Base-by-base conservation (phyloP, 2,888 invertebrate species). In the Drosophila mimetica region DNA sequence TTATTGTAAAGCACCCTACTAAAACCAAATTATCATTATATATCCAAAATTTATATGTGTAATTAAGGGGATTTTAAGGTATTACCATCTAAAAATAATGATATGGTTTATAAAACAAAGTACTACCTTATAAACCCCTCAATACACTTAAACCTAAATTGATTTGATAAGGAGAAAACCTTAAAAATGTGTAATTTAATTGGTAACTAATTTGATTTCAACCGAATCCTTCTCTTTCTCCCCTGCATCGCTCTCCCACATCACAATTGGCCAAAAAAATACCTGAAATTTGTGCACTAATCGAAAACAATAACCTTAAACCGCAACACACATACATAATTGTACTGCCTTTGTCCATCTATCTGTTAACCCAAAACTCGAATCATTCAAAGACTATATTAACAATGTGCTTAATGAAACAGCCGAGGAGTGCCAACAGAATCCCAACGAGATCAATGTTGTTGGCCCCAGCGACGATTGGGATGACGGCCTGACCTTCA, bases 401-500 rank as follows among this genome's bases (percentile, higher is more conserved):
- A 96, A 96, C 90, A 96, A 96, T 92, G 96, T 96, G 74, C 93
- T 96, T 71, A 95, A 95, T 91, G 95, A 95, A 91, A 92, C 93
- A 77, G 94, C 93, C 86, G 92, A 92, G 75, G 92, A 91, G 32
- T 59, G 69, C 66, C 76, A 69, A 70, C 86, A 78, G 73, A 90
- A 90, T 77, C 89, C 88, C 58, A 88, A 89, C 78, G 90, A 90
- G 65, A 93, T 93, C 4, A 93, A 93, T 25, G 89, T 89, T 53
- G 77, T 78, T 71, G 92, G 93, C 76, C 93, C 94, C 51, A 93
- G 92, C 77, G 95, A 95, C 78, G 97, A 97, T 88, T 95, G 95
- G 95, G 97, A 97, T 91, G 96, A 96, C 92, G 96, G 96, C 89
- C 96, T 97, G 82, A 97, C 96, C 75, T 97, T 97, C 91, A 97